Percentiles rank a stretch among this genome's conserved stretches.
Conservation (phyloP, 2,797 vertebrate genomes). For the Enteromius viviparus region DNA sequence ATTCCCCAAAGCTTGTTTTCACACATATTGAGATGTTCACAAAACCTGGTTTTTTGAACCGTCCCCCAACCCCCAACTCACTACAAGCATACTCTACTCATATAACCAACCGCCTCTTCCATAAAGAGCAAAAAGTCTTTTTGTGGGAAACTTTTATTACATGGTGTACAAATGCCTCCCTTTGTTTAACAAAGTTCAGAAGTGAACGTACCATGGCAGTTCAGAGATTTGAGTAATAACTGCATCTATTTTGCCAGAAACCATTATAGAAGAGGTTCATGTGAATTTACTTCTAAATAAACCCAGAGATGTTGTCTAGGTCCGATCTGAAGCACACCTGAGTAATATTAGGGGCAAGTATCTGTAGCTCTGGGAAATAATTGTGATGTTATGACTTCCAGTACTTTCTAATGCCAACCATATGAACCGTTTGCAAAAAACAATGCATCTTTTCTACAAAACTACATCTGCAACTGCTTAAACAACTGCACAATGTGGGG, state of each 20-base stretch:
- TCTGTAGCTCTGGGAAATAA: constrained; percentile 35
- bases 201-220: neutral
- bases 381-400: constrained; percentile 34
- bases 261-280: neutral
- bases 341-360: constrained; percentile 26
- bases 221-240: constrained; percentile 5
- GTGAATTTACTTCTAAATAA: constrained; percentile 27
- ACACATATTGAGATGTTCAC: constrained; percentile 33
- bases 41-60: constrained; percentile 28
- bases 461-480: constrained; percentile 73
- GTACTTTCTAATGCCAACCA: constrained; percentile 49
- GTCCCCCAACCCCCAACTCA: neutral
- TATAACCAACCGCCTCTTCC: constrained; percentile 13
- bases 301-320: constrained; percentile 18
- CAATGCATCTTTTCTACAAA: constrained; percentile 72
- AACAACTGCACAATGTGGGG: constrained; percentile 25
- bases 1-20: constrained; percentile 50
- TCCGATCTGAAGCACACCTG: constrained; percentile 9
- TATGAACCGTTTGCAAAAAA: constrained; percentile 53
- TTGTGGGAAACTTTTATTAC: constrained; percentile 21
- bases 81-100: constrained; percentile 5
- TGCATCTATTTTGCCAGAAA: constrained; percentile 14
- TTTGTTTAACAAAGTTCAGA: constrained; percentile 36
- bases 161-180: constrained; percentile 7
- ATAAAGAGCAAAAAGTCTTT: constrained; percentile 7